Conservation (phyloP, 2,113 vertebrate genomes). For the Odontophorus gujanensis region DNA sequence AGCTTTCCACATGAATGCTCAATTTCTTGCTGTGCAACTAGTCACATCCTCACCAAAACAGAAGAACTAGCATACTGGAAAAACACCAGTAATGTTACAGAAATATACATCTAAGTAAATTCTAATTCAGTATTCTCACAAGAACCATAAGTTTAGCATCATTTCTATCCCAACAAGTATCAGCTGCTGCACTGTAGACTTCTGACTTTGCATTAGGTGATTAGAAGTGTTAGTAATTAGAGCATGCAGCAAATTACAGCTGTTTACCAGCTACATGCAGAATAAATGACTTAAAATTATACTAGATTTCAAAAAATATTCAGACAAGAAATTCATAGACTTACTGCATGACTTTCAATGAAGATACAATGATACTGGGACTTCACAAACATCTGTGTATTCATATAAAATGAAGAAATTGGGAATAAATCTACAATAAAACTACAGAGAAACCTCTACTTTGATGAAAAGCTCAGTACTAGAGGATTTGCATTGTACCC, state of each 20-base stretch:
- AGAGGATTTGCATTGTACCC: neutral
- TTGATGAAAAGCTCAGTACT: constrained; percentile 13
- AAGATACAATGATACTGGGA: neutral
- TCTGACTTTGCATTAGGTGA: constrained; percentile 39
- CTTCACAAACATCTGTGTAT: neutral
- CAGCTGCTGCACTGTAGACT: constrained; percentile 45
- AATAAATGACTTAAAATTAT: constrained; percentile 18
- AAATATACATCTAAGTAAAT: constrained; percentile 11
- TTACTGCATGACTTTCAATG: neutral
- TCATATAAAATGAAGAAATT: neutral
- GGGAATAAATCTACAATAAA: neutral
- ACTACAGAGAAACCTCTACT: neutral
- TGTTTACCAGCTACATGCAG: neutral
- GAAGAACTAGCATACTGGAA: constrained; percentile 54
- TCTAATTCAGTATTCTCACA: neutral
- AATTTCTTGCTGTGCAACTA: constrained; percentile 26
- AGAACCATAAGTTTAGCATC: neutral
- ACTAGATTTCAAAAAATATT: neutral
- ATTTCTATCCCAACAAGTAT: constrained; percentile 31
- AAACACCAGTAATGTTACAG: constrained; percentile 24
- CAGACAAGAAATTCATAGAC: constrained; percentile 3
- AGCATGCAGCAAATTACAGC: neutral
- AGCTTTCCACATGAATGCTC: constrained; percentile 33
- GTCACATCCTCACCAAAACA: constrained; percentile 28
- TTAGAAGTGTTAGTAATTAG: neutral